A percentile compares a stretch with the other conserved stretches of the same genome.
phyloP scores from a whole-genome alignment of 2,888 invertebrate species.

The Taphrorychus bicolor region DNA sequence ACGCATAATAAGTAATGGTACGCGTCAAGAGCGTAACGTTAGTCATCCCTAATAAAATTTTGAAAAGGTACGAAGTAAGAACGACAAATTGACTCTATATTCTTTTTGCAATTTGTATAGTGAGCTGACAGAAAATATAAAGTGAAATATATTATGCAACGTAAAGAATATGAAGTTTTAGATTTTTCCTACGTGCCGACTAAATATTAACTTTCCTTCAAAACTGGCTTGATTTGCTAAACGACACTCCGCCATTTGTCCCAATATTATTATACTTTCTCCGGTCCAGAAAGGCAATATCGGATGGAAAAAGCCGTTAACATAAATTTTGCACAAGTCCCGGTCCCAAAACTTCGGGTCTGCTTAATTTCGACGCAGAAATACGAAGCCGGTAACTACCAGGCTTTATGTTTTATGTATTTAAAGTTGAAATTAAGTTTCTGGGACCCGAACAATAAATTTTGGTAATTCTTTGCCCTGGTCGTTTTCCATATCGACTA shows the following conservation, averaged over 20 bases:
- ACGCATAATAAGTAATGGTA: too few species aligned
- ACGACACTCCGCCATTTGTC: slow-evolving; percentile 34
- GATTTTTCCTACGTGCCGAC: slow-evolving; percentile 16
- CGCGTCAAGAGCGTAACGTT: too few species aligned
- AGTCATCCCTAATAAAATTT: too few species aligned
- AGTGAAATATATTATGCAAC: too few species aligned
- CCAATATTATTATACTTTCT: slow-evolving; percentile 35
- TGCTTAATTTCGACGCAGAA: slow-evolving; percentile 39
- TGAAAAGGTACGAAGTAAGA: too few species aligned
- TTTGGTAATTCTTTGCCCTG: background rate
- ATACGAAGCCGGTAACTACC: slow-evolving; percentile 25
- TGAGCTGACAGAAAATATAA: too few species aligned
- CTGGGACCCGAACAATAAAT: slow-evolving; percentile 1
- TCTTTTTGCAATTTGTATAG: too few species aligned
- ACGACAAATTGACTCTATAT: too few species aligned
- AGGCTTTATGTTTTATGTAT: slow-evolving; percentile 37
- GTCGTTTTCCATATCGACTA: too few species aligned
- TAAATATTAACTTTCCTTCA: slow-evolving; percentile 27
- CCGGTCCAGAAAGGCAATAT: slow-evolving; percentile 33
- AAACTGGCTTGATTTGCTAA: slow-evolving; percentile 28
- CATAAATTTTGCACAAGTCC: slow-evolving; percentile 37
- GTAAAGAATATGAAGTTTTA: slow-evolving; percentile 2
- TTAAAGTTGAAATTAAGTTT: slow-evolving; percentile 31
- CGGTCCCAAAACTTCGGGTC: slow-evolving; percentile 27
- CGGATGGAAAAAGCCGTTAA: slow-evolving; percentile 34